Base-by-base conservation (phyloP, 2,888 invertebrate species). In the Thymelicus sylvestris region DNA sequence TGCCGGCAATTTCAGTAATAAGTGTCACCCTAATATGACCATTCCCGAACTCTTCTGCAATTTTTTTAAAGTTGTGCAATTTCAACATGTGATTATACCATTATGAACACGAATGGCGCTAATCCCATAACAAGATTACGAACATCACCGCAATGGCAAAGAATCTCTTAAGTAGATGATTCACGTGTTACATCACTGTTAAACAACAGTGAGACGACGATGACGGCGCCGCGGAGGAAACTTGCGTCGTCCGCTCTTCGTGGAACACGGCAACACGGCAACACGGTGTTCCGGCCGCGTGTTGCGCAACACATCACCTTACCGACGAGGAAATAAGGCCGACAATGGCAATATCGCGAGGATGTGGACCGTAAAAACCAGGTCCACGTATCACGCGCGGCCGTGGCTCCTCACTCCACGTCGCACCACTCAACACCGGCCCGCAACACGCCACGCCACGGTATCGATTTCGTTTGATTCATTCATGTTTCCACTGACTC, bases 281-380 rank as follows among this genome's bases (percentile, higher is more conserved):
- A 13, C 38, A 38, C 38, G 38, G 59, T 19, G 19, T 19, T 19
- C 59, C 2, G 55, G 5, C 12, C 2, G 0, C n/a, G 39, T 59
- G 59, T 59, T 59, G 59, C 39, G 38, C 59, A 59, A 59, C 59
- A 59, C n/a, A 6, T 39, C 39, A 39, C 59, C 59, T 59, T 59
- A 39, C 12, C n/a, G 39, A 6, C 7, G 38, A 24, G n/a, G 38
- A 6, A 38, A 39, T 59, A 59, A 2, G 59, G 39, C 19, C 39
- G 59, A 38, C 39, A 59, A 15, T 59, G 7, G 59, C 59, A 15
- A 55, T n/a, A 55, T 31, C 12, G 57, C 57, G 57, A 6, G 57
- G 57, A 31, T 12, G 13, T 31, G 13, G 57, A 57, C 57, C 57
- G 57, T 57, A 57, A 57, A 57, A 57, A 13, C 57, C 57, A 44